These are phyloP conservation scores for Colius striatus DNA, from an alignment of 2,113 vertebrate genomes.

Conservation along the genomic window DNA sequence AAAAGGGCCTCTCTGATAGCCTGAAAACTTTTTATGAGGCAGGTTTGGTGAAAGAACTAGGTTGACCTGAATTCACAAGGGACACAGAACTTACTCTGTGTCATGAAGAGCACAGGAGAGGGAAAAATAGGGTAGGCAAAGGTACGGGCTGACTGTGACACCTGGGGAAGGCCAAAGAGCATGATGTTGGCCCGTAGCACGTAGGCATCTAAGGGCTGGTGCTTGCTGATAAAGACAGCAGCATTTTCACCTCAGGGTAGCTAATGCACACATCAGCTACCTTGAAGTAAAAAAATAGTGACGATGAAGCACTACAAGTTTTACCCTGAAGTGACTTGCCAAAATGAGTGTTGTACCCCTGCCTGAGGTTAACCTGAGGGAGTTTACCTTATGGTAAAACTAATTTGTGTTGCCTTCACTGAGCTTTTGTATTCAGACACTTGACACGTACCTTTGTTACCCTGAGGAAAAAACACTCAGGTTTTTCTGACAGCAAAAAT, in stretches of 20 bases:
- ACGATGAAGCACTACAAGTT: background rate
- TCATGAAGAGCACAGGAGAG: background rate
- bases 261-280: background rate
- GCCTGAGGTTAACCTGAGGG: background rate
- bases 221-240: background rate
- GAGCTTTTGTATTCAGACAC: background rate
- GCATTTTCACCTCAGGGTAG: constrained; percentile 17
- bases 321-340: background rate
- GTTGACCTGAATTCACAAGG: background rate
- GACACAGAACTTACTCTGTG: background rate
- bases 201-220: background rate
- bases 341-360: background rate
- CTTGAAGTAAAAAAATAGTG: background rate
- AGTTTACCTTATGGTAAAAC: constrained; percentile 6
- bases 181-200: background rate
- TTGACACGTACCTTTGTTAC: constrained; percentile 4
- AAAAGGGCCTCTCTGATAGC: background rate
- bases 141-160: background rate
- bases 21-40: background rate
- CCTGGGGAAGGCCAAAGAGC: background rate
- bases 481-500: constrained; percentile 23
- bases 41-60: background rate
- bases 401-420: background rate
- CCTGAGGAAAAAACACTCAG: constrained; percentile 6
- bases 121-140: background rate